phyloP scores from a whole-genome alignment of 2,797 vertebrate genomes.

The Perodicticus potto region DNA sequence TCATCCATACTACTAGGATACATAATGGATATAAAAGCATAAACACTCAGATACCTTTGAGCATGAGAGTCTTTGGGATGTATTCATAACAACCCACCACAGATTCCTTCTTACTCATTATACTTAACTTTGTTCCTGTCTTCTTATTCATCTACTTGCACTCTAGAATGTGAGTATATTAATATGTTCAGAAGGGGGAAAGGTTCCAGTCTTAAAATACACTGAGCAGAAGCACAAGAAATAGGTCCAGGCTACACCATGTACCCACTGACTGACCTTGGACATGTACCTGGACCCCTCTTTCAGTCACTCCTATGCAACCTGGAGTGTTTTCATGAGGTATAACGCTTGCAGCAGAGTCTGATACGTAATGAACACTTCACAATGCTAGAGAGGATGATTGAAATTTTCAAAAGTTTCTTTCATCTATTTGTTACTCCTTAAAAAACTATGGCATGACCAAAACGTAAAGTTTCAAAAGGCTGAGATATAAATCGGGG shows the following conservation, averaged over 20 bases:
- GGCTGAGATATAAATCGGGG: not conserved
- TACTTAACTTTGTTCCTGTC: not conserved
- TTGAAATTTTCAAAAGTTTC: not conserved
- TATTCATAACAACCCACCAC: not conserved
- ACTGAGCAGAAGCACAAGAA: rapidly evolving
- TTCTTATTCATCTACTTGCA: not conserved
- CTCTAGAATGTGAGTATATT: not conserved
- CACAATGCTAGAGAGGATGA: not conserved
- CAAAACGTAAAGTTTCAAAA: not conserved
- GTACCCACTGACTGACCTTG: not conserved
- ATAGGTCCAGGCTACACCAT: rapidly evolving
- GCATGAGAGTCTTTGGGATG: not conserved
- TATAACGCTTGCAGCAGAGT: not conserved
- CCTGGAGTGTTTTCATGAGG: not conserved
- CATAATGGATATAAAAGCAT: not conserved
- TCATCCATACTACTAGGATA: not conserved
- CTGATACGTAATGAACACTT: not conserved
- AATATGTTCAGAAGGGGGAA: not conserved
- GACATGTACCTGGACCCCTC: not conserved
- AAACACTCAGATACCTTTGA: not conserved
- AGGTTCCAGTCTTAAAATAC: not conserved
- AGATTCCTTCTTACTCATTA: not conserved
- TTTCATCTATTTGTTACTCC: not conserved
- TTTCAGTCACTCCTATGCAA: not conserved
- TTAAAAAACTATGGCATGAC: not conserved